Evolutionary conservation across 2,113 vertebrate genomes (phyloP).

Genomic region (Salvelinus fontinalis): DNA sequence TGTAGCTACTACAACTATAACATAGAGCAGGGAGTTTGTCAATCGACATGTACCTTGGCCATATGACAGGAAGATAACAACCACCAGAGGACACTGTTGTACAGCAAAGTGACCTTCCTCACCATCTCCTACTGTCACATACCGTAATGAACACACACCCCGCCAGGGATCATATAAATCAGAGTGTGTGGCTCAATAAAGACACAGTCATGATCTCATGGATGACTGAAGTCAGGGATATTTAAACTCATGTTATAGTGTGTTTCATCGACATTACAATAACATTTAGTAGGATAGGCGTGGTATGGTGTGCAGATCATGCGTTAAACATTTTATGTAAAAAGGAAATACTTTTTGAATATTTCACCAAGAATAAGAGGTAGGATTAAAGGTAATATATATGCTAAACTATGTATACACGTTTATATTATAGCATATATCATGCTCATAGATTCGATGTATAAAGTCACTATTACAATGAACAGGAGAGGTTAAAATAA

Average conservation of each 20-base stretch:
- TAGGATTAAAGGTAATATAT: neutral
- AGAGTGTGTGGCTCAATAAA: neutral
- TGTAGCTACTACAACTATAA: neutral
- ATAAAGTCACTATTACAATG: neutral
- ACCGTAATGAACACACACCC: neutral
- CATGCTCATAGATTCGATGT: neutral
- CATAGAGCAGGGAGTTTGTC: neutral
- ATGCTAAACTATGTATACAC: neutral
- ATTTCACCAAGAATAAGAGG: too few species aligned
- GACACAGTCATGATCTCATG: neutral
- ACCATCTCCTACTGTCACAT: neutral
- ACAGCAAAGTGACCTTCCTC: neutral
- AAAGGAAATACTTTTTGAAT: neutral
- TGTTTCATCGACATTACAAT: neutral
- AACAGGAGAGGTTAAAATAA: neutral
- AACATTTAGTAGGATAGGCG: neutral
- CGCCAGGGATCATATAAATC: neutral
- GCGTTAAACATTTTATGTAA: neutral
- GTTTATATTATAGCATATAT: neutral
- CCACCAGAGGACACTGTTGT: conserved; percentile 22
- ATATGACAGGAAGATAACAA: neutral
- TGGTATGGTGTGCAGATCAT: neutral
- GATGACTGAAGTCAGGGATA: neutral
- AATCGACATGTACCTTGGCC: neutral
- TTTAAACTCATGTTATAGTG: neutral